These are phyloP conservation scores for Coreius guichenoti DNA, from an alignment of 2,797 vertebrate species.

Conservation along the genomic window DNA sequence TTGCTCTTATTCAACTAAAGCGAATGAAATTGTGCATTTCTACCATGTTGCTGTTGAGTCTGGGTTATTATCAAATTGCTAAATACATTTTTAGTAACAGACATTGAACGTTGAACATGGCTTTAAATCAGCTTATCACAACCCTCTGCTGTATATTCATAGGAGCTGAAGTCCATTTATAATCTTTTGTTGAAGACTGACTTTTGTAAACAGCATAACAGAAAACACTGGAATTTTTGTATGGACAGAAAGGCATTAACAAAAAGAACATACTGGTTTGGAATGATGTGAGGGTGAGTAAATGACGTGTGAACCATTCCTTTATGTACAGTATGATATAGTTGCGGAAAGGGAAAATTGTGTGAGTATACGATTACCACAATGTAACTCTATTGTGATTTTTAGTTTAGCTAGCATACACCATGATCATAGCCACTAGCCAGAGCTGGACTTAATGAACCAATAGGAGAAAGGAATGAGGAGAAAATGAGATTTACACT, in stretches of 20 bases:
- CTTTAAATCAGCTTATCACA: background rate
- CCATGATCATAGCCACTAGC: constrained; percentile 41
- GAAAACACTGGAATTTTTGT: too few species aligned
- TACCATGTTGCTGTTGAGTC: background rate
- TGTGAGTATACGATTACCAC: background rate
- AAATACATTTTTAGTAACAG: background rate
- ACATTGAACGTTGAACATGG: background rate
- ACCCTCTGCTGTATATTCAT: background rate
- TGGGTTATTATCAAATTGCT: background rate
- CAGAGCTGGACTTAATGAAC: constrained; percentile 54
- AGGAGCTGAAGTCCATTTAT: background rate
- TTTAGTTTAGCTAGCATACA: constrained; percentile 14
- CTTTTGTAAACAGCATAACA: too few species aligned
- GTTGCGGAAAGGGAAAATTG: too few species aligned
- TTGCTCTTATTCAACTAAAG: background rate
- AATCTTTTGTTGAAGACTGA: background rate
- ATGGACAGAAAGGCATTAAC: too few species aligned
- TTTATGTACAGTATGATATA: background rate
- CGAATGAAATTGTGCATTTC: background rate
- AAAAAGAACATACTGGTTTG: too few species aligned
- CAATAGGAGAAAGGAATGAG: constrained; percentile 50
- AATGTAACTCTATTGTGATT: background rate
- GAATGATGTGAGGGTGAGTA: too few species aligned
- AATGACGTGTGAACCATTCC: background rate
- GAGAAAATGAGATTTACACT: constrained; percentile 67